These are phyloP conservation scores for Heloderma charlesbogerti DNA, from an alignment of 2,113 vertebrate genomes.

Conservation along the genomic window DNA sequence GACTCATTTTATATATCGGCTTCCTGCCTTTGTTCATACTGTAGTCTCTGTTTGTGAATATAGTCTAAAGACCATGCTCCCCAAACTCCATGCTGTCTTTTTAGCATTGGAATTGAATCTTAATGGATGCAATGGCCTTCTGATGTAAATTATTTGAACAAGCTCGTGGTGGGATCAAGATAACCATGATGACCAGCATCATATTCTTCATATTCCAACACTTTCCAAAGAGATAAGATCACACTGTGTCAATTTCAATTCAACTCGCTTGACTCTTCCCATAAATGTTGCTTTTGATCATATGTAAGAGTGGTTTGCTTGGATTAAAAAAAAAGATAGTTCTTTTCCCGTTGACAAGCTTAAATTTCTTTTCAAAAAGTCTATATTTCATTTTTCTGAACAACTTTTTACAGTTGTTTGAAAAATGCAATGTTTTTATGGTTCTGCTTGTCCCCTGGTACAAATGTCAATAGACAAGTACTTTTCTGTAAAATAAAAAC, in stretches of 20 bases:
- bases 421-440: conserved; percentile 10
- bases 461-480: conserved; percentile 29
- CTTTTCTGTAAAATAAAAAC: conserved; percentile 41
- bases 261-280: not conserved
- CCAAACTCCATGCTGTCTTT: not conserved
- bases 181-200: not conserved
- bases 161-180: too few relatives aligned
- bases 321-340: not conserved
- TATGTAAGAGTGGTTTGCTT: not conserved
- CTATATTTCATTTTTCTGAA: not conserved
- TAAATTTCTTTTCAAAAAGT: not conserved
- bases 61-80: not conserved
- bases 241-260: not conserved
- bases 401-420: not conserved
- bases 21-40: not conserved
- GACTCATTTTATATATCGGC: not conserved
- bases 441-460: conserved; percentile 26
- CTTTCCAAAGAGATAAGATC: not conserved
- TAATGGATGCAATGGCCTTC: not conserved
- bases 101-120: not conserved
- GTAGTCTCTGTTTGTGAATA: not conserved
- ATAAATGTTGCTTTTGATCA: not conserved
- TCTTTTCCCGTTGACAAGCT: not conserved
- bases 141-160: not conserved
- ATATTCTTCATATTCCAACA: not conserved